Evolutionary conservation across 1,140 invertebrate genomes (phyloP), one percentile per base, ranked within the genome.

Genomic region (Parasteatoda tepidariorum): DNA sequence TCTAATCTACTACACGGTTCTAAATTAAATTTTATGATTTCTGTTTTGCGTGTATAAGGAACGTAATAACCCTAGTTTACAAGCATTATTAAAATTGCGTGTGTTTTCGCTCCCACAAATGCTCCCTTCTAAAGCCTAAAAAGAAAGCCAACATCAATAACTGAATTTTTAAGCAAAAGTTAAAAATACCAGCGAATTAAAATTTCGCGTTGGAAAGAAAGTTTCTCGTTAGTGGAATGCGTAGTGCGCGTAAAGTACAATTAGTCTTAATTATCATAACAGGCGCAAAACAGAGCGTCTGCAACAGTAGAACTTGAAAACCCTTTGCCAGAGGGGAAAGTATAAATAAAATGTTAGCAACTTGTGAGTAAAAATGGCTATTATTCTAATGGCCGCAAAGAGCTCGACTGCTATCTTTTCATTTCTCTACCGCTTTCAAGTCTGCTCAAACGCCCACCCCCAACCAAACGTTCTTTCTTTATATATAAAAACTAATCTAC

Each of bases 181-280:
- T 81, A 68, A 70, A 81, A 81, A 81, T 81, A 66, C 66, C n/a
- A n/a, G 62, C 11, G 66, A 81, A 70, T 81, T 81, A 81, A 81
- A 71, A 81, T 15, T 33, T 9, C 6, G 6, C 28, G 6, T 71
- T 3, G 28, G 48, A 67, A 78, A 78, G 26, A 78, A 67, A 38
- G n/a, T 18, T 30, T 67, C 22, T 41, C 54, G 26, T 59, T 61
- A 81, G 22, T 61, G 41, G 30, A 57, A 34, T 64, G 22, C 30
- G 41, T n/a, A 33, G 9, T 38, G 28, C 7, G 38, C n/a, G 24
- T 30, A 81, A 81, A 61, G 26, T 70, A 61, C 78, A 70, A 81
- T 81, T 81, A 81, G 55, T 81, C 78, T 81, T 70, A 81, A 81
- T 81, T 81, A 81, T 81, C 66, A 70, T 81, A 81, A 81, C 78